Conservation (phyloP, 2,888 invertebrate species). For the Dicyrtoma fusca region DNA sequence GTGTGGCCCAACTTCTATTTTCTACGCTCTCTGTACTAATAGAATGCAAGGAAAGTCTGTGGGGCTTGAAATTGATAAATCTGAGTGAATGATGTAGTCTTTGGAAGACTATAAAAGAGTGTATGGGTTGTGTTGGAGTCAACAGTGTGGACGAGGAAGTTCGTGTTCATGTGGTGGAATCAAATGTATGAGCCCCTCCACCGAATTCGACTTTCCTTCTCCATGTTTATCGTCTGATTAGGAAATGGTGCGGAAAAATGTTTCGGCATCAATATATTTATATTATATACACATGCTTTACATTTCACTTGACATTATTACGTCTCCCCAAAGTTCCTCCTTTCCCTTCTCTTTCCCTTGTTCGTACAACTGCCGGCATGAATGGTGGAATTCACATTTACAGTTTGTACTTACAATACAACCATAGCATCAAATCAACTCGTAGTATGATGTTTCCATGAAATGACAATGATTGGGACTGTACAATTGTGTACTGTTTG, state of each 20-base stretch:
- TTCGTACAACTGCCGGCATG: too few species aligned
- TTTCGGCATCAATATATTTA: constrained; percentile 8
- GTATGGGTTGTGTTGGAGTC: background rate
- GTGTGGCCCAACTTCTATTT: background rate
- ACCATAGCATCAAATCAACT: too few species aligned
- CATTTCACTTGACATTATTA: constrained; percentile 9
- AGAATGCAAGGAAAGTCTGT: background rate
- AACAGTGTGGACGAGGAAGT: constrained; percentile 9
- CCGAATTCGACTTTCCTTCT: constrained; percentile 21
- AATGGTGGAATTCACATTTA: too few species aligned
- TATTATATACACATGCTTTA: too few species aligned
- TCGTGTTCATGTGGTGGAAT: constrained; percentile 18
- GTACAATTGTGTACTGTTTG: too few species aligned
- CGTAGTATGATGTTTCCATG: too few species aligned
- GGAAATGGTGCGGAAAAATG: constrained; percentile 37
- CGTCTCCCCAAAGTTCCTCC: constrained; percentile 7
- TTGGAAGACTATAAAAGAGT: background rate
- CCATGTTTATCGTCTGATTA: constrained; percentile 35
- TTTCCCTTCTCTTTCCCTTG: too few species aligned
- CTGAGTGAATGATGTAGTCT: constrained; percentile 11
- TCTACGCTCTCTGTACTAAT: too few species aligned
- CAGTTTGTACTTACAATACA: too few species aligned
- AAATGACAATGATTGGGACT: too few species aligned
- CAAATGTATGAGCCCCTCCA: constrained; percentile 20
- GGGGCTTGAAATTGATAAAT: constrained; percentile 7